Conservation (phyloP, 2,113 vertebrate species). For the Hippopotamus amphibius region DNA sequence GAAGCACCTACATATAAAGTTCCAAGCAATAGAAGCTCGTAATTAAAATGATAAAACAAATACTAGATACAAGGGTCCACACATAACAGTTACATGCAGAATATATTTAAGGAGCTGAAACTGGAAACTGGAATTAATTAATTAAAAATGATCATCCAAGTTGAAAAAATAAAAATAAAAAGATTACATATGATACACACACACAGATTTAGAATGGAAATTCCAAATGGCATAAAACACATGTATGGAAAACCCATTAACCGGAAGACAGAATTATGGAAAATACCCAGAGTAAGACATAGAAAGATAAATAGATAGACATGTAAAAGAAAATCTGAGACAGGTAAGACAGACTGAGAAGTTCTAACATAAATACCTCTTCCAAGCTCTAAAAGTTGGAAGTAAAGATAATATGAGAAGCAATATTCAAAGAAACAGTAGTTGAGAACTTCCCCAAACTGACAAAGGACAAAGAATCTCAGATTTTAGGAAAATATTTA, state of each 20-base stretch:
- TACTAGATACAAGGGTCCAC: neutral
- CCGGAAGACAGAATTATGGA: neutral
- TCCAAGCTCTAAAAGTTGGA: neutral
- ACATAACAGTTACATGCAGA: neutral
- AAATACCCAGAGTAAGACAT: slow-evolving; percentile 1
- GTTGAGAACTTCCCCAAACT: neutral
- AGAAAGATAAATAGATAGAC: neutral
- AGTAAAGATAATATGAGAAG: neutral
- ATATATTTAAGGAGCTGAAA: slow-evolving; percentile 31
- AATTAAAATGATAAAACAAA: neutral
- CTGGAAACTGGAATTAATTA: neutral
- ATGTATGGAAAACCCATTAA: neutral
- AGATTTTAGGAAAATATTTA: neutral
- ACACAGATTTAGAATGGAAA: neutral
- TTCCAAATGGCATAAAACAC: neutral
- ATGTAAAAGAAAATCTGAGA: neutral
- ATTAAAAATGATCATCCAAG: neutral
- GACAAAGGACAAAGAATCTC: neutral
- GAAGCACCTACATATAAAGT: neutral
- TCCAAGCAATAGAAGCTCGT: neutral
- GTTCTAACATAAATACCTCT: neutral
- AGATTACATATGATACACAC: neutral
- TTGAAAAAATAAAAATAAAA: neutral
- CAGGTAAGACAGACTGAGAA: neutral
- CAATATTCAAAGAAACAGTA: neutral